Conservation (phyloP, 2,113 vertebrate species). For the Motacilla tschutschensis region DNA sequence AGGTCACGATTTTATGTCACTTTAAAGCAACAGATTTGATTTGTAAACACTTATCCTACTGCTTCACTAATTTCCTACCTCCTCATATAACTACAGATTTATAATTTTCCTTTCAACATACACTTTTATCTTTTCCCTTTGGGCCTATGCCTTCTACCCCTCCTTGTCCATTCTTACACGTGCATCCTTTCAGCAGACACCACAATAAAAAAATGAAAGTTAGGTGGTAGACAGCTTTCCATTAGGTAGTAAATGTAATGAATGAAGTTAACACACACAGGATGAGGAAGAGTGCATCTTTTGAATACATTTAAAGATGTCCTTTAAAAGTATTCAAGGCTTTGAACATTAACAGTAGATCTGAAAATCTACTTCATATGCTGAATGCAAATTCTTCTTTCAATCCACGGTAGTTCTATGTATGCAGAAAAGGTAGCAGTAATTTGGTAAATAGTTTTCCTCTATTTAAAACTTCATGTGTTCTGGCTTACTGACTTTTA, state of each 20-base stretch:
- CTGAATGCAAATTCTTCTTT: conserved; percentile 1
- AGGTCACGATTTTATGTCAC: neutral
- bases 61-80: neutral
- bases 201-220: neutral
- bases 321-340: neutral
- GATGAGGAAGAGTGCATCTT: neutral
- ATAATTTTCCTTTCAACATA: neutral
- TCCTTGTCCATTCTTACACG: neutral
- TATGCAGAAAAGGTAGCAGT: conserved; percentile 9
- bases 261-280: neutral
- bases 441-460: conserved; percentile 56
- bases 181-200: neutral
- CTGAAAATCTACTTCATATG: neutral
- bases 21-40: neutral
- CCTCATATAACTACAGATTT: neutral
- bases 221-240: neutral
- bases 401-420: conserved; percentile 13
- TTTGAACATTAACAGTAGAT: neutral
- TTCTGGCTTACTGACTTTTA: conserved; percentile 54
- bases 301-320: neutral
- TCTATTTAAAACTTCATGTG: conserved; percentile 53
- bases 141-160: neutral
- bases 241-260: neutral
- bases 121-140: neutral
- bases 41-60: neutral